These are phyloP conservation scores for Hypocryptadius cinnamomeus DNA, from an alignment of 2,113 vertebrate genomes.

Conservation along the genomic window DNA sequence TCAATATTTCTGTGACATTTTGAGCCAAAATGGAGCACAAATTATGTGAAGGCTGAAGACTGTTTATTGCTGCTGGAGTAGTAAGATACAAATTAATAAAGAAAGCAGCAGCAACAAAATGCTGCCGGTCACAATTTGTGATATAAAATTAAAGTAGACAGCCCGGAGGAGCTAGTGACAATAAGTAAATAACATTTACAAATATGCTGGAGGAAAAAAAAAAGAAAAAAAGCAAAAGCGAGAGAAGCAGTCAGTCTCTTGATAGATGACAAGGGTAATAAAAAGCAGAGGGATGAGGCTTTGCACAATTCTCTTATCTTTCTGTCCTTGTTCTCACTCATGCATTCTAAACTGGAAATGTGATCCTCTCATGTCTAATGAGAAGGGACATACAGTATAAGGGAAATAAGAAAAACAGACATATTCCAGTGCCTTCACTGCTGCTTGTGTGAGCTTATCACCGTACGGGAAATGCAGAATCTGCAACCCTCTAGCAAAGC, in stretches of 20 bases:
- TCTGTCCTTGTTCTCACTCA: constrained; percentile 32
- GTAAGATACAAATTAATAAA: constrained; percentile 51
- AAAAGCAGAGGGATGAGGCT: constrained; percentile 9
- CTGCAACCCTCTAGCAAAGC: neutral
- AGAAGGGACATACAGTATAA: neutral
- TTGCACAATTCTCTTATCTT: constrained; percentile 34
- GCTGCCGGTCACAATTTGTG: constrained; percentile 48
- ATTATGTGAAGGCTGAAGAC: neutral
- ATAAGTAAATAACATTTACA: constrained; percentile 61
- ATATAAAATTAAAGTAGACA: constrained; percentile 52
- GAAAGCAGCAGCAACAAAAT: constrained; percentile 27
- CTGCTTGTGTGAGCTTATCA: neutral
- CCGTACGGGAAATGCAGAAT: neutral
- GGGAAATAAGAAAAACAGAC: neutral
- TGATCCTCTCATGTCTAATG: constrained; percentile 15
- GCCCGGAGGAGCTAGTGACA: constrained; percentile 41
- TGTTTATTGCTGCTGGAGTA: constrained; percentile 1
- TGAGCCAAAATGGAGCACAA: neutral
- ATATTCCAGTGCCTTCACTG: neutral
- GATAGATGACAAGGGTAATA: constrained; percentile 49
- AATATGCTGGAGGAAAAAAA: constrained; percentile 17
- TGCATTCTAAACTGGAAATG: constrained; percentile 14
- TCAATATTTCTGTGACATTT: neutral
- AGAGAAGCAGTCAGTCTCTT: constrained; percentile 6
- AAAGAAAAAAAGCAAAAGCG: neutral